Conservation (phyloP, 2,888 invertebrate species). For the Drosophila kanekoi region DNA sequence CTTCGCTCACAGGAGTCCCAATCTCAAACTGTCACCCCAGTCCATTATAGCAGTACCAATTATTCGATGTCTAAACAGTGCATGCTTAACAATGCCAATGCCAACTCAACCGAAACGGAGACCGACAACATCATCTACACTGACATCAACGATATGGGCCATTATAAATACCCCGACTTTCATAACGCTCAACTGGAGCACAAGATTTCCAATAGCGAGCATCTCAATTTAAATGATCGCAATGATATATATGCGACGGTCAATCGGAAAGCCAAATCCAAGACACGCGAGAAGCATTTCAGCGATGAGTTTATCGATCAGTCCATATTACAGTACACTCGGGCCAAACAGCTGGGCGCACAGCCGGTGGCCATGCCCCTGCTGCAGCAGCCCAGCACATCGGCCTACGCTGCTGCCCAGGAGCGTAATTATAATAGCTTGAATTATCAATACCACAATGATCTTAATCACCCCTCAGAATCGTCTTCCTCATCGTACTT, state of each 20-base stretch:
- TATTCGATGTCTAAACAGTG: constrained; percentile 86
- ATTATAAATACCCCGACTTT: constrained; percentile 83
- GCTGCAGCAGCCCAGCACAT: constrained; percentile 62
- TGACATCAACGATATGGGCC: constrained; percentile 85
- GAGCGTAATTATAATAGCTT: constrained; percentile 70
- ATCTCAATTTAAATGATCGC: constrained; percentile 82
- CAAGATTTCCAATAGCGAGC: constrained; percentile 83
- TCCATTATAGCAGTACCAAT: constrained; percentile 86
- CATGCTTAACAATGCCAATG: constrained; percentile 84
- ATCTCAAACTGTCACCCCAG: constrained; percentile 84
- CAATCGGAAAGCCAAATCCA: constrained; percentile 85
- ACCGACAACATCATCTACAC: constrained; percentile 85
- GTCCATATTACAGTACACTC: constrained; percentile 82
- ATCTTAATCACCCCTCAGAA: constrained; percentile 84
- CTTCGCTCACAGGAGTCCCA: constrained; percentile 84
- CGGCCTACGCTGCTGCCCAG: constrained; percentile 69
- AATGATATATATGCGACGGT: constrained; percentile 85
- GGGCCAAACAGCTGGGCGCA: constrained; percentile 80
- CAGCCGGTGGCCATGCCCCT: constrained; percentile 45
- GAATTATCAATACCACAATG: constrained; percentile 82
- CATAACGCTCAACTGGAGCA: constrained; percentile 76
- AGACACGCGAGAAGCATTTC: constrained; percentile 83
- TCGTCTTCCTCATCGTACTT: constrained; percentile 84
- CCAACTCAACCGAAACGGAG: constrained; percentile 84
- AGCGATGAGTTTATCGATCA: constrained; percentile 85